Evolutionary conservation across 2,888 invertebrate species (phyloP).

Genomic region (Hirtodrosophila duncani): DNA sequence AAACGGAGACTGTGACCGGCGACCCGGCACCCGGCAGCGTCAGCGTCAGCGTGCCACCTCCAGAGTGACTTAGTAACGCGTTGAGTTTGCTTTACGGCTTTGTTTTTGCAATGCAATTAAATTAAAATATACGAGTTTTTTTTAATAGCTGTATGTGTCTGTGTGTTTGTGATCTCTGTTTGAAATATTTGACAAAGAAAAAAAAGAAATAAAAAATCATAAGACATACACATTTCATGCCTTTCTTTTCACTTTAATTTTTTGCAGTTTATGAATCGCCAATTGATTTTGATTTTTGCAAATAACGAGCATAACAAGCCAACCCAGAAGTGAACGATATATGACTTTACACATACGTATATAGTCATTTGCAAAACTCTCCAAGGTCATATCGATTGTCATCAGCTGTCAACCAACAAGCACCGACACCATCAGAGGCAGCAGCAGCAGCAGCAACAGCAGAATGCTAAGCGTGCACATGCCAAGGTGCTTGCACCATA

Average conservation of each 20-base stretch:
- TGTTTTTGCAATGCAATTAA: conserved; percentile 57
- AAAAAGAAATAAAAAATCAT: conserved; percentile 10
- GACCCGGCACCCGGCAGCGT: too few relatives aligned
- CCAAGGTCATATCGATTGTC: conserved; percentile 60
- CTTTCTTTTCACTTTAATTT: conserved; percentile 23
- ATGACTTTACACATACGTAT: conserved; percentile 23
- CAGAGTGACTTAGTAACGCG: conserved; percentile 23
- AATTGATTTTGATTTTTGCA: conserved; percentile 65
- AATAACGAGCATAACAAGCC: conserved; percentile 31
- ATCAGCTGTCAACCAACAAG: conserved; percentile 14
- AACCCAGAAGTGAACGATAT: conserved; percentile 13
- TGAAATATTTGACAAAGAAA: conserved; percentile 18
- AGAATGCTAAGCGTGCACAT: conserved; percentile 20
- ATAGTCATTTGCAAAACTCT: conserved; percentile 23
- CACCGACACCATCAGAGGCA: neutral
- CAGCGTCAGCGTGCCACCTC: too few relatives aligned
- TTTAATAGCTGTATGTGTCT: neutral
- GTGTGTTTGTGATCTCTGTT: neutral
- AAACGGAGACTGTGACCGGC: too few relatives aligned
- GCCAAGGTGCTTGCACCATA: conserved; percentile 33
- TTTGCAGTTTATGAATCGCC: conserved; percentile 38
- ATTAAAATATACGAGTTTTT: conserved; percentile 31
- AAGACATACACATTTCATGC: conserved; percentile 3
- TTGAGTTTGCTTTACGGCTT: conserved; percentile 44
- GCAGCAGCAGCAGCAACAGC: neutral